A percentile compares a stretch with the other conserved stretches of the same genome.
phyloP scores from a whole-genome alignment of 2,113 vertebrate species.

The Jacana jacana region DNA sequence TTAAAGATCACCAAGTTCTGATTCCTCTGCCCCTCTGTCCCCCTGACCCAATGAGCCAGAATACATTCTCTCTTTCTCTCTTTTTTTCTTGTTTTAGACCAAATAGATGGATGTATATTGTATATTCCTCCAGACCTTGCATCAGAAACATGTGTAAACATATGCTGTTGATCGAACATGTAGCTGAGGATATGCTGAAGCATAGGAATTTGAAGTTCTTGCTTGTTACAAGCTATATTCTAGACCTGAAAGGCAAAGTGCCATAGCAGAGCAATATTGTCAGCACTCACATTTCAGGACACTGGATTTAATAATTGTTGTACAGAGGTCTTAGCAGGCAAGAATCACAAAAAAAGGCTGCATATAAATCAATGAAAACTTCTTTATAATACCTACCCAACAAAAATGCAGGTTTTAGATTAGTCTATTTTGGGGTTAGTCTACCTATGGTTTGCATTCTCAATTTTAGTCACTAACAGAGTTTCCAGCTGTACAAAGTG shows the following conservation, averaged over 20 bases:
- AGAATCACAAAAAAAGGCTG: neutral
- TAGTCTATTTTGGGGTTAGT: rapidly evolving
- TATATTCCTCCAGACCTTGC: neutral
- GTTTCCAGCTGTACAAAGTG: neutral
- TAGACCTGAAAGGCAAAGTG: neutral
- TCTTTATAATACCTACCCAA: neutral
- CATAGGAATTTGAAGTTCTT: neutral
- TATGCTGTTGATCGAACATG: neutral
- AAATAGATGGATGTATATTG: neutral
- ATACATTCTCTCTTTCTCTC: too few species aligned
- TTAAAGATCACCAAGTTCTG: neutral
- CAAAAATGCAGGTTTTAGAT: neutral
- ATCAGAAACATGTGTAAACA: neutral
- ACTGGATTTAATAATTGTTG: neutral
- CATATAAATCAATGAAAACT: neutral
- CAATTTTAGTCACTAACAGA: neutral
- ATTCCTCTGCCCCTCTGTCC: neutral
- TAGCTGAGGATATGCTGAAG: neutral
- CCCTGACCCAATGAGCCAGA: too few species aligned
- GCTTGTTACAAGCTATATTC: neutral
- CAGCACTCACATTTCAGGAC: neutral
- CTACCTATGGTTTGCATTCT: neutral
- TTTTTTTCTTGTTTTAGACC: neutral
- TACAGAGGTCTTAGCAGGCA: neutral
- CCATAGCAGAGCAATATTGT: neutral